phyloP scores from a whole-genome alignment of 2,113 vertebrate species.

The Barnardius zonarius region DNA sequence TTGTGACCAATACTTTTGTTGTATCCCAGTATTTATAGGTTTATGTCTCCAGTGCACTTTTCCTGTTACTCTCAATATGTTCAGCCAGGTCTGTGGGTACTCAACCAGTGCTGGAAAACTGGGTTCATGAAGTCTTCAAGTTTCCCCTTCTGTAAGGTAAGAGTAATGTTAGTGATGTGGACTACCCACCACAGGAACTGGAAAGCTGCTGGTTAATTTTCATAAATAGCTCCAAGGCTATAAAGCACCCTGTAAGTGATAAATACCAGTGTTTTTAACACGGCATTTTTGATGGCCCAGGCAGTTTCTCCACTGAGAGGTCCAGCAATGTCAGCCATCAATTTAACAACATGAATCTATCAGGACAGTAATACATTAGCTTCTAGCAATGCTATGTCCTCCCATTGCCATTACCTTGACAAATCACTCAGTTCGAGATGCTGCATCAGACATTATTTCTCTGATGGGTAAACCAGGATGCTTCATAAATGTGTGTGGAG shows the following conservation, averaged over 20 bases:
- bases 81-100: neutral
- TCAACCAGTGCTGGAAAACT: neutral
- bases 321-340: slow-evolving; percentile 38
- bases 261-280: slow-evolving; percentile 18
- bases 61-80: neutral
- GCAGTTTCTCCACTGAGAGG: neutral
- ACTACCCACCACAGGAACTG: neutral
- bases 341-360: slow-evolving; percentile 45
- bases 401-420: slow-evolving; percentile 38
- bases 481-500: neutral
- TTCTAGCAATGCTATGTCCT: slow-evolving; percentile 23
- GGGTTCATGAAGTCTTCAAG: neutral
- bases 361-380: slow-evolving; percentile 43
- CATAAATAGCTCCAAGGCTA: neutral
- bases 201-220: neutral
- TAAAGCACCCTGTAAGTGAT: neutral
- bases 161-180: neutral
- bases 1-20: neutral
- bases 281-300: neutral
- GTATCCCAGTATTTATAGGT: neutral
- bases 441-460: neutral
- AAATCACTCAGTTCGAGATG: slow-evolving; percentile 22
- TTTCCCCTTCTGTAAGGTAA: neutral
- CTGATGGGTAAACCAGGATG: neutral
- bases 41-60: neutral